phyloP scores from a whole-genome alignment of 2,888 invertebrate species.

The Pristionchus japonicus region DNA sequence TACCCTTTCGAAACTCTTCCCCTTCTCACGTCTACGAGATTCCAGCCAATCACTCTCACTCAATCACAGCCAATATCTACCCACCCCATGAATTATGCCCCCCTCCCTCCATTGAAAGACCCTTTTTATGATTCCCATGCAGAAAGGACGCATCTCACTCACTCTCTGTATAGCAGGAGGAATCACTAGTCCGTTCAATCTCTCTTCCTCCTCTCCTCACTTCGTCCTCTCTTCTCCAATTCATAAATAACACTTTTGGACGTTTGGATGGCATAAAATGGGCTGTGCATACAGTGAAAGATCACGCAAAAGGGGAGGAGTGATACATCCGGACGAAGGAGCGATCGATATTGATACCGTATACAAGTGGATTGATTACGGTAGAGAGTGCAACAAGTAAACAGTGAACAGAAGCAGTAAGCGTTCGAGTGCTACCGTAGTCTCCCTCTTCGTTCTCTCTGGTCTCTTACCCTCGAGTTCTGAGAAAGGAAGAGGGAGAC shows the following conservation, averaged over 20 bases:
- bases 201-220: not conserved
- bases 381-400: not conserved
- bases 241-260: slow-evolving; percentile 35
- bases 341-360: slow-evolving; percentile 8
- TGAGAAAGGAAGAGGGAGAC: not conserved
- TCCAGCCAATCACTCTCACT: not conserved
- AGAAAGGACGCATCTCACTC: not conserved
- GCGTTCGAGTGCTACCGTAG: not conserved
- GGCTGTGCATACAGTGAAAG: slow-evolving; percentile 6
- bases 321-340: not conserved
- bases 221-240: not conserved
- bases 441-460: not conserved
- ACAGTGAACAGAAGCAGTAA: not conserved
- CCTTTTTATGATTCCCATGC: not conserved
- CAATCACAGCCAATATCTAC: not conserved
- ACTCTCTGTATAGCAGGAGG: not conserved
- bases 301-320: not conserved
- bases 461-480: not conserved
- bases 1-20: not conserved
- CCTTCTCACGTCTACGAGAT: not conserved
- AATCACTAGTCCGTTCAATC: not conserved
- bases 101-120: not conserved
- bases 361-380: not conserved
- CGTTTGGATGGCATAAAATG: slow-evolving; percentile 23
- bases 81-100: not conserved